Percentiles rank a stretch among this genome's conserved stretches.
Evolutionary conservation across 2,797 vertebrate species (phyloP).

Genomic region (Acrossocheilus fasciatus): DNA sequence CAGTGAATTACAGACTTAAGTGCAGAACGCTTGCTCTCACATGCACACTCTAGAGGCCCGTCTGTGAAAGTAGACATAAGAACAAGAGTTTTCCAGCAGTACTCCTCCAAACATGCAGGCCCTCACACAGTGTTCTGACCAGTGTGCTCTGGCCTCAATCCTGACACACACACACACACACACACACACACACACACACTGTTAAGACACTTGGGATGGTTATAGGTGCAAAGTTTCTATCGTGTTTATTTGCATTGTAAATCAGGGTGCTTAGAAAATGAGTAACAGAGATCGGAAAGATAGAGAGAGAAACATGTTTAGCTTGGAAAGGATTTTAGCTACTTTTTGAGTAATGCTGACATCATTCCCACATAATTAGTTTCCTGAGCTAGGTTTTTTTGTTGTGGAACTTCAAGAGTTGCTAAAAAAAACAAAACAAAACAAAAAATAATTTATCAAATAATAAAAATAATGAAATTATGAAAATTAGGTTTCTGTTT

Average conservation of each 20-base stretch:
- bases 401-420: neutral
- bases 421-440: too few species aligned
- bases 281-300: neutral
- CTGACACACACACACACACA: conserved; percentile 13
- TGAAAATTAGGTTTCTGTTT: too few species aligned
- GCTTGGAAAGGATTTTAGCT: neutral
- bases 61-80: conserved; percentile 41
- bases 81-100: conserved; percentile 34
- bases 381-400: neutral
- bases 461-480: neutral
- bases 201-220: conserved; percentile 25
- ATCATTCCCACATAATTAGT: conserved; percentile 3
- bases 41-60: neutral
- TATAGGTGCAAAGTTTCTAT: conserved; percentile 38
- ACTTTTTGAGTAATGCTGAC: neutral
- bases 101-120: conserved; percentile 21
- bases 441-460: neutral
- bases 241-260: conserved; percentile 28
- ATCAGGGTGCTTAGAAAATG: neutral
- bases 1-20: conserved; percentile 8
- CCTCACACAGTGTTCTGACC: conserved; percentile 59
- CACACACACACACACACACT: conserved; percentile 27
- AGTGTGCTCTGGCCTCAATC: conserved; percentile 36
- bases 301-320: neutral
- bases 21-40: conserved; percentile 3